A percentile compares a stretch with the other conserved stretches of the same genome.
These are phyloP conservation scores for Charaxes varanes DNA, from an alignment of 1,140 invertebrate genomes.

Conservation along the genomic window DNA sequence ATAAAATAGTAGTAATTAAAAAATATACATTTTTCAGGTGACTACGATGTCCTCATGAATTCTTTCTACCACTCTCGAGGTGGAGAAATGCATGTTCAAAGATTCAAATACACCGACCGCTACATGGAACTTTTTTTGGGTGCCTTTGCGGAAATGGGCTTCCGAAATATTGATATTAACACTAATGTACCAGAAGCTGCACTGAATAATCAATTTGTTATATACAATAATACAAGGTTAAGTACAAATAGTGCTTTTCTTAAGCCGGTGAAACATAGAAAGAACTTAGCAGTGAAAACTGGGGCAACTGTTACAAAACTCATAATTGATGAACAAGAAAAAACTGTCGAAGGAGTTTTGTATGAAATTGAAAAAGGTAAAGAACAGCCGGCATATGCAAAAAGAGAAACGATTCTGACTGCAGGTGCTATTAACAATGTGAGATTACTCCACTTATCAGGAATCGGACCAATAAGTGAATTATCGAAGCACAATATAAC, in stretches of 20 bases:
- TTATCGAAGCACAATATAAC: conserved; percentile 76
- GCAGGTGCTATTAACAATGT: conserved; percentile 77
- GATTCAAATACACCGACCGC: conserved; percentile 52
- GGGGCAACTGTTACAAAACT: conserved; percentile 77
- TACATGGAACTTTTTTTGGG: conserved; percentile 50
- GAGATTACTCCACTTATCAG: conserved; percentile 82
- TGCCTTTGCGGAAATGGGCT: conserved; percentile 61
- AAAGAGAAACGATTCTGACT: conserved; percentile 79
- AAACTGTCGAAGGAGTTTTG: conserved; percentile 76
- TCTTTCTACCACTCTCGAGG: conserved; percentile 60
- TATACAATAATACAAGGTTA: conserved; percentile 74
- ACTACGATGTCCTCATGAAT: conserved; percentile 63
- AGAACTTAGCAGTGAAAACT: conserved; percentile 75
- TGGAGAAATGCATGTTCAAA: conserved; percentile 58
- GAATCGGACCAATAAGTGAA: conserved; percentile 81
- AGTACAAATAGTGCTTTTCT: conserved; percentile 77
- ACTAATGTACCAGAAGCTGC: conserved; percentile 67
- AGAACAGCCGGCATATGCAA: conserved; percentile 63
- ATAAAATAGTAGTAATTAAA: too few species aligned
- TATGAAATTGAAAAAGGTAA: conserved; percentile 66
- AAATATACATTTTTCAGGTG: conserved; percentile 47
- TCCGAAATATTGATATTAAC: conserved; percentile 53
- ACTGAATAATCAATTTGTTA: conserved; percentile 69
- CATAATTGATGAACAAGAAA: conserved; percentile 77
- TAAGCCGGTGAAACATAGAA: conserved; percentile 69